These are phyloP conservation scores for Lacerta agilis DNA, from an alignment of 2,797 vertebrate genomes.

Conservation along the genomic window DNA sequence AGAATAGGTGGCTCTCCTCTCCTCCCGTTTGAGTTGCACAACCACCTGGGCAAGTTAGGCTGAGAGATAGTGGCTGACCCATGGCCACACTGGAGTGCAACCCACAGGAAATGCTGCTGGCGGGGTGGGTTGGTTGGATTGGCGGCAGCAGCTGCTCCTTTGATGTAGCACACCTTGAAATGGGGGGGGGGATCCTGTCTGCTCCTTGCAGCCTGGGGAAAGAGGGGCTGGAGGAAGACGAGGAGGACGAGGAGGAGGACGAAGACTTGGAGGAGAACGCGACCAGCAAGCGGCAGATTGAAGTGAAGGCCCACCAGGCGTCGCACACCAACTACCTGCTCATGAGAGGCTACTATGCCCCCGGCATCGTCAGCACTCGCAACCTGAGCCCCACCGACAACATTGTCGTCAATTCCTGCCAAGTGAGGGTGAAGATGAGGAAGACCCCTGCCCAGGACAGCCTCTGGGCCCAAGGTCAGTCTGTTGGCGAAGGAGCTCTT, in stretches of 20 bases:
- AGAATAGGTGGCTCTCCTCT: too few relatives aligned
- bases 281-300: conserved; percentile 79
- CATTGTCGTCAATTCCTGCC: conserved; percentile 93
- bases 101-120: too few relatives aligned
- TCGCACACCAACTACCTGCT: conserved; percentile 97
- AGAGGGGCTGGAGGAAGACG: conserved; percentile 85
- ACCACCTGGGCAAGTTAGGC: too few relatives aligned
- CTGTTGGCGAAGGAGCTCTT: background rate
- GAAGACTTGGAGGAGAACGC: conserved; percentile 82
- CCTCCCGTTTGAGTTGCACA: too few relatives aligned
- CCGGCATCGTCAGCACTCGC: conserved; percentile 85
- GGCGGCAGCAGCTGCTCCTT: too few relatives aligned
- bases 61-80: too few relatives aligned
- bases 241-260: conserved; percentile 75
- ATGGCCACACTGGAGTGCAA: too few relatives aligned
- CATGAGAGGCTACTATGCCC: conserved; percentile 90
- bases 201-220: conserved; percentile 81
- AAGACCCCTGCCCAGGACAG: conserved; percentile 69
- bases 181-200: background rate
- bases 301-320: conserved; percentile 89
- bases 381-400: conserved; percentile 89
- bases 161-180: background rate
- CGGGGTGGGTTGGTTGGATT: background rate
- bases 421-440: conserved; percentile 84
- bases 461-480: conserved; percentile 64